Evolutionary conservation across 2,888 invertebrate genomes (phyloP).

Genomic region (Salpingus planirostris): DNA sequence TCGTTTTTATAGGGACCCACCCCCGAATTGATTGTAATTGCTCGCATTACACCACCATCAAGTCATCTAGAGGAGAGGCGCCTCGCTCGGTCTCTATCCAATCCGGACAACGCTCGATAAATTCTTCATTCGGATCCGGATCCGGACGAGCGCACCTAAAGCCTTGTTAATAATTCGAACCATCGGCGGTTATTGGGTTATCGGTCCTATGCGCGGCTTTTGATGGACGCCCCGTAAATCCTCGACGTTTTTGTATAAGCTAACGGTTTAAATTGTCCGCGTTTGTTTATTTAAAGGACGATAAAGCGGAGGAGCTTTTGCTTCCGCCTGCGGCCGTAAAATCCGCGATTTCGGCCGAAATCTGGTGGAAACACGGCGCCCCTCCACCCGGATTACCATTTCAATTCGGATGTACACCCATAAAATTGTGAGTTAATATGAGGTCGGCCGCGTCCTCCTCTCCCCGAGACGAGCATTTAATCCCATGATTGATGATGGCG

Average conservation of each 20-base stretch:
- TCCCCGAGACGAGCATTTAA: constrained; percentile 35
- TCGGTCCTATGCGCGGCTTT: too few relatives aligned
- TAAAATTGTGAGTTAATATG: constrained; percentile 36
- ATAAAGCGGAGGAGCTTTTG: too few relatives aligned
- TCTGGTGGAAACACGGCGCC: too few relatives aligned
- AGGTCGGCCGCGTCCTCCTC: constrained; percentile 30
- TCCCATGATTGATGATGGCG: constrained; percentile 38
- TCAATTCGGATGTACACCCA: constrained; percentile 28
- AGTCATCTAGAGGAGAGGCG: constrained; percentile 11
- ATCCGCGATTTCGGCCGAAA: too few relatives aligned
- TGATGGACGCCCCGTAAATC: too few relatives aligned
- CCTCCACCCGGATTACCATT: constrained; percentile 24
- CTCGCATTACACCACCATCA: constrained; percentile 20
- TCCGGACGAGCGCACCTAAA: not conserved
- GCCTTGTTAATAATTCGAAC: constrained; percentile 9
- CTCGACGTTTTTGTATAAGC: too few relatives aligned
- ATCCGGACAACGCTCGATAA: too few relatives aligned
- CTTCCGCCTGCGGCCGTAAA: too few relatives aligned
- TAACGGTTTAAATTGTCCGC: too few relatives aligned
- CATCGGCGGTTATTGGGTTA: constrained; percentile 6
- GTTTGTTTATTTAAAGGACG: too few relatives aligned
- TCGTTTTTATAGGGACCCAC: constrained; percentile 29
- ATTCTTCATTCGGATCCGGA: constrained; percentile 7
- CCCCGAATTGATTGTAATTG: constrained; percentile 31
- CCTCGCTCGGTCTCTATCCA: too few relatives aligned